Percentiles rank a stretch among this genome's conserved stretches.
Conservation (phyloP, 2,113 vertebrate species). For the Maccullochella peelii region DNA sequence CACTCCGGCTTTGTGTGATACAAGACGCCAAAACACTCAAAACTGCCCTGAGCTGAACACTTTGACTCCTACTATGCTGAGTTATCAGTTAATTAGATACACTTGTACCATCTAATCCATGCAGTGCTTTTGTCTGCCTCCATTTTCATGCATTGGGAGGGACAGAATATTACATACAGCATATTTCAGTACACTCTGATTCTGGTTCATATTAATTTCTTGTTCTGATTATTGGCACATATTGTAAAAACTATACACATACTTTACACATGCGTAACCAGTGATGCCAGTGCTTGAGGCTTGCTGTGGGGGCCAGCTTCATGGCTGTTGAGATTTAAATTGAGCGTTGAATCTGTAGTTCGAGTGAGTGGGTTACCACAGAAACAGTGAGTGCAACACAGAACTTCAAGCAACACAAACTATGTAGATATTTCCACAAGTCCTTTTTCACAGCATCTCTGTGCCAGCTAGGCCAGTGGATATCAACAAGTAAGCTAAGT, state of each 20-base stretch:
- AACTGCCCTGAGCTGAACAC: not conserved
- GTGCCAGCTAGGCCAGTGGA: not conserved
- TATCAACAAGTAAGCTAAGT: constrained; percentile 15
- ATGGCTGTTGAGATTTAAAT: constrained; percentile 1
- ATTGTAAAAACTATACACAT: not conserved
- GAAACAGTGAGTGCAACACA: not conserved
- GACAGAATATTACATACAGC: not conserved
- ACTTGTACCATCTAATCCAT: not conserved
- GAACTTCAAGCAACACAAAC: not conserved
- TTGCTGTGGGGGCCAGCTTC: not conserved
- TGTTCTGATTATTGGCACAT: not conserved
- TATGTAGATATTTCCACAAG: not conserved
- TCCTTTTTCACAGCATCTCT: constrained; percentile 1
- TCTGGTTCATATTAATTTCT: not conserved
- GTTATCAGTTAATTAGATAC: not conserved
- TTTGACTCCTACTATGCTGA: not conserved
- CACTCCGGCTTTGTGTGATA: not conserved
- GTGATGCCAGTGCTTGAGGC: not conserved
- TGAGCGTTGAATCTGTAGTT: not conserved
- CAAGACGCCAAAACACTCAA: not conserved
- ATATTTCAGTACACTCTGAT: not conserved
- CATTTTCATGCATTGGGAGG: not conserved
- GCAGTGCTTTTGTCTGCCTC: not conserved
- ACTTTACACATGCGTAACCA: not conserved
- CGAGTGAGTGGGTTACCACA: not conserved